Evolutionary conservation across 2,888 invertebrate species (phyloP).

Genomic region (Gonocerus acuteangulatus): DNA sequence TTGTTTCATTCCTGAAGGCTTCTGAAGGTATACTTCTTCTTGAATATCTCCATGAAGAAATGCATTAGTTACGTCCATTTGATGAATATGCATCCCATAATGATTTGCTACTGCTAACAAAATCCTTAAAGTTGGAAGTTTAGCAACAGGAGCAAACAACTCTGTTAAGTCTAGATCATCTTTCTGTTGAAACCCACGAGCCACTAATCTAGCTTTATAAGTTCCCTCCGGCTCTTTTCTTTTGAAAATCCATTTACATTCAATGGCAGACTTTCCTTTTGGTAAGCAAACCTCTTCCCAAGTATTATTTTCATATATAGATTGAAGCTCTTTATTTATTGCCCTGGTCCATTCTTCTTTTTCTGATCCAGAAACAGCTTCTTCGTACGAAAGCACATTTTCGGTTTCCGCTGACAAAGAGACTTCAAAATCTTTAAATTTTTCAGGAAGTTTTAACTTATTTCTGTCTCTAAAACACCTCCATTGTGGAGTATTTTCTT

Average conservation of each 20-base stretch:
- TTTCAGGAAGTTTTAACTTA: conserved; percentile 1
- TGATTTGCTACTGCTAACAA: conserved; percentile 4
- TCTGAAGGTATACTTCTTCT: conserved; percentile 1
- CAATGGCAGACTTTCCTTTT: background rate
- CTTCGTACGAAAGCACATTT: background rate
- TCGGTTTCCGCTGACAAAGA: background rate
- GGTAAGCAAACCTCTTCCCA: background rate
- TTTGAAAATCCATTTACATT: background rate
- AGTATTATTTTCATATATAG: background rate
- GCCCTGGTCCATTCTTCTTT: background rate
- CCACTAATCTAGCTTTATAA: background rate
- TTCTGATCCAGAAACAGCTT: background rate
- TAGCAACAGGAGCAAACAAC: background rate
- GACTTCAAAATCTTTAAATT: conserved; percentile 1
- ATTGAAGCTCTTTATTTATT: background rate
- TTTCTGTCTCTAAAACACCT: background rate
- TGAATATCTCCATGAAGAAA: background rate
- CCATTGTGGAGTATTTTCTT: background rate
- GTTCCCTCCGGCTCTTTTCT: background rate
- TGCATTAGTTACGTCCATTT: background rate
- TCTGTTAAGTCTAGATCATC: background rate
- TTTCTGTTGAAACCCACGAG: background rate
- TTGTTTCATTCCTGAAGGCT: background rate
- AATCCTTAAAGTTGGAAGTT: background rate
- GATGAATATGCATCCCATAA: background rate